phyloP scores from a whole-genome alignment of 2,797 vertebrate species.

The Heliangelus exortis region DNA sequence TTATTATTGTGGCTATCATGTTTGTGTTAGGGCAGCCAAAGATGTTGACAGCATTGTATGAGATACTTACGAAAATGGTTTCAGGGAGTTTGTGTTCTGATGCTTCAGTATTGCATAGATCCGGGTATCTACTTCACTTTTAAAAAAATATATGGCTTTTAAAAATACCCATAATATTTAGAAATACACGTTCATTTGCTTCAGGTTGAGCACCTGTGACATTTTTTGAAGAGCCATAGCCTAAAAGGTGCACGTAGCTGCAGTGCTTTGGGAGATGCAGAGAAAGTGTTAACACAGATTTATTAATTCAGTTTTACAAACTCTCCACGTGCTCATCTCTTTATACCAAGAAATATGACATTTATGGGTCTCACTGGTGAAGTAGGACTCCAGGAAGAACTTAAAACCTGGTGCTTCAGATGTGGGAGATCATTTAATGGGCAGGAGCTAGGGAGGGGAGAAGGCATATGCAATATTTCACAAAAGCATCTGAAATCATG shows the following conservation, averaged over 20 bases:
- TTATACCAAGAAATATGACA: background rate
- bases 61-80: background rate
- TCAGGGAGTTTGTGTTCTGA: background rate
- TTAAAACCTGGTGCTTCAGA: background rate
- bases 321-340: background rate
- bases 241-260: background rate
- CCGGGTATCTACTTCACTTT: background rate
- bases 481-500: background rate
- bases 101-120: background rate
- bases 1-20: background rate
- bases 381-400: background rate
- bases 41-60: background rate
- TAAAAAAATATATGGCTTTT: background rate
- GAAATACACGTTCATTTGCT: background rate
- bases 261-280: background rate
- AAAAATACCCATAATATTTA: background rate
- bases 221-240: background rate
- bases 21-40: background rate
- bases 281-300: background rate
- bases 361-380: constrained; percentile 1
- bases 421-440: background rate
- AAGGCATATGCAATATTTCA: background rate
- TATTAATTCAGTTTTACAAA: constrained; percentile 26
- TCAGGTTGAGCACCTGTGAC: constrained; percentile 5
- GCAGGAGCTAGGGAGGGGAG: background rate